A percentile compares a stretch with the other conserved stretches of the same genome.
Conservation (phyloP, 2,797 vertebrate genomes). For the Artibeus jamaicensis region DNA sequence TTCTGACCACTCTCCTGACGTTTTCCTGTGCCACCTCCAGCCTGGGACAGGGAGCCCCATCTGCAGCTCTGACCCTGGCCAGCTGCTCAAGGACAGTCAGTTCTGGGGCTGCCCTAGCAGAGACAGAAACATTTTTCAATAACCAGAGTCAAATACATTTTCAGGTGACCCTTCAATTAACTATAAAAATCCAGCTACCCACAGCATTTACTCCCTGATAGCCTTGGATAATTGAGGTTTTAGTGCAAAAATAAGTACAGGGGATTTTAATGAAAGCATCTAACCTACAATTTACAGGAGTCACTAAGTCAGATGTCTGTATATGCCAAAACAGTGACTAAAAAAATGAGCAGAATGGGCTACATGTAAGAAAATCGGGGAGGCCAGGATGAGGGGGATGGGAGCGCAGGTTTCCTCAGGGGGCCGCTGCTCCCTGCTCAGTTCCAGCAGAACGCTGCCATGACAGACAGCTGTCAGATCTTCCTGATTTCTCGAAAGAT, state of each 20-base stretch:
- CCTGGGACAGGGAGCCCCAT: not conserved
- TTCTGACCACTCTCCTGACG: rapidly evolving
- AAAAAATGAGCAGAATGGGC: not conserved
- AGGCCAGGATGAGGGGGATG: rapidly evolving
- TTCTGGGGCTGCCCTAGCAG: not conserved
- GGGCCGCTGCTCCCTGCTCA: not conserved
- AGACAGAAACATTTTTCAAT: constrained; percentile 13
- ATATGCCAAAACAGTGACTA: not conserved
- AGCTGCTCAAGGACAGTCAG: not conserved
- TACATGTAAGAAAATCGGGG: not conserved
- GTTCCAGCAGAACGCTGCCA: not conserved
- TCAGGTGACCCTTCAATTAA: constrained; percentile 59
- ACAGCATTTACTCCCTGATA: not conserved
- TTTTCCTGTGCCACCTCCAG: not conserved
- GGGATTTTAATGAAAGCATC: constrained; percentile 35
- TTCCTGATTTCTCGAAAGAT: not conserved
- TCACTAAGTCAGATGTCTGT: not conserved
- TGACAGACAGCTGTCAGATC: not conserved
- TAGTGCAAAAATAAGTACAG: constrained; percentile 39
- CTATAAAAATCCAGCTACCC: not conserved
- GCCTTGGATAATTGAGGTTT: constrained; percentile 45
- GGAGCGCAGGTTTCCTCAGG: rapidly evolving
- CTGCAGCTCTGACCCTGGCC: not conserved
- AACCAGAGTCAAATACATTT: not conserved
- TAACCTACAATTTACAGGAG: constrained; percentile 2